Evolutionary conservation across 37 sponge, comb jelly and placozoan species (phyloP).

Genomic region (Theonella swinhoei): DNA sequence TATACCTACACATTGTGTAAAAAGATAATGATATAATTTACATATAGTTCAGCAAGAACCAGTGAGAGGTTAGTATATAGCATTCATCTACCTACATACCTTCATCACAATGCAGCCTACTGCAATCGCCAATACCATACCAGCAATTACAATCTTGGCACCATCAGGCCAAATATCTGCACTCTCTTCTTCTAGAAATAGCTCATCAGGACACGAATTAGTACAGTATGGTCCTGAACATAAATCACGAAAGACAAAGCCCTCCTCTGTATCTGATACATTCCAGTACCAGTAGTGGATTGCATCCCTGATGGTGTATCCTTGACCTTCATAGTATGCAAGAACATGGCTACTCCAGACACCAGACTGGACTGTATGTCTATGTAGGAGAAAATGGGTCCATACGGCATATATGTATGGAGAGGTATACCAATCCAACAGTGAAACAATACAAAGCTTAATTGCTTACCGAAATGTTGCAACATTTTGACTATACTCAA

Average conservation of each 20-base stretch:
- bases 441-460: too few relatives aligned
- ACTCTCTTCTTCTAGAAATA: constrained; percentile 6
- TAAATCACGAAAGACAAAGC: constrained; percentile 32
- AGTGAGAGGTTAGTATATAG: too few relatives aligned
- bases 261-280: not conserved
- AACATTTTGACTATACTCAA: too few relatives aligned
- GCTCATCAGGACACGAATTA: constrained; percentile 55
- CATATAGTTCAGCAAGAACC: too few relatives aligned
- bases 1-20: too few relatives aligned
- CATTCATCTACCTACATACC: too few relatives aligned
- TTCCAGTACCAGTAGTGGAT: constrained; percentile 17
- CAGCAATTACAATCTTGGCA: constrained; percentile 4
- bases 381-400: too few relatives aligned
- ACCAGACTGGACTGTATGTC: not conserved
- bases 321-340: not conserved
- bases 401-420: too few relatives aligned
- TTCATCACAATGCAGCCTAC: constrained; percentile 10
- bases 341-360: not conserved
- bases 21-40: not conserved
- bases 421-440: too few relatives aligned
- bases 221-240: constrained; percentile 70
- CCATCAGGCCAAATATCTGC: constrained; percentile 19
- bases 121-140: not conserved
- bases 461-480: too few relatives aligned
- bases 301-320: constrained; percentile 36